phyloP scores from a whole-genome alignment of 37 sponge, comb jelly and placozoan genomes.

The Beroe forskalii region DNA sequence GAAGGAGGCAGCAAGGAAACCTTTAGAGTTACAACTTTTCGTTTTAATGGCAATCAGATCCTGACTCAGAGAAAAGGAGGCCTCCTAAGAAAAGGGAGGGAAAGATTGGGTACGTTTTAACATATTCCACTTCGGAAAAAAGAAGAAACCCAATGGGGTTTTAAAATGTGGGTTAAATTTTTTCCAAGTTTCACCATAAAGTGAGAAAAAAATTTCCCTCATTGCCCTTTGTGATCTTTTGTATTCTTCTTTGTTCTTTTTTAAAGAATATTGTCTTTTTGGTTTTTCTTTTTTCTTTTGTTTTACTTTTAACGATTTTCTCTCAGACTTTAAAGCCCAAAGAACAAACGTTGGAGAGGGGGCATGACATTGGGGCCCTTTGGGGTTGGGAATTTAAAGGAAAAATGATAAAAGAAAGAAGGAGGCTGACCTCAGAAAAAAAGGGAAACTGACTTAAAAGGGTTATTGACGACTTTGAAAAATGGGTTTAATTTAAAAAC shows the following conservation, averaged over 20 bases:
- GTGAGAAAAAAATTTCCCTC: no score
- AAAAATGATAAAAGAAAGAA: not conserved
- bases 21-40: constrained; percentile 76
- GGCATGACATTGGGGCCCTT: not conserved
- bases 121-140: no score
- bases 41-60: constrained; percentile 84
- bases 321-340: not conserved
- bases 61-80: constrained; percentile 81
- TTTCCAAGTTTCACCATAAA: no score
- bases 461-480: not conserved
- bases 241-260: no score
- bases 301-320: no score
- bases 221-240: no score
- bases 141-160: no score
- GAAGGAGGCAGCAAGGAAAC: not conserved
- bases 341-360: not conserved
- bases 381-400: not conserved
- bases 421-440: not conserved
- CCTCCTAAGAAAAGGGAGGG: constrained; percentile 77
- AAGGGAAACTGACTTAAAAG: not conserved
- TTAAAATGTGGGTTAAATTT: no score
- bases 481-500: not conserved
- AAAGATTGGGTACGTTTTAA: no score
- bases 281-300: no score
- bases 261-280: no score